Evolutionary conservation across 35 echinoderm and acorn worm genomes (phyloP), one percentile per base, ranked within the genome.

Genomic region (Apostichopus japonicus): DNA sequence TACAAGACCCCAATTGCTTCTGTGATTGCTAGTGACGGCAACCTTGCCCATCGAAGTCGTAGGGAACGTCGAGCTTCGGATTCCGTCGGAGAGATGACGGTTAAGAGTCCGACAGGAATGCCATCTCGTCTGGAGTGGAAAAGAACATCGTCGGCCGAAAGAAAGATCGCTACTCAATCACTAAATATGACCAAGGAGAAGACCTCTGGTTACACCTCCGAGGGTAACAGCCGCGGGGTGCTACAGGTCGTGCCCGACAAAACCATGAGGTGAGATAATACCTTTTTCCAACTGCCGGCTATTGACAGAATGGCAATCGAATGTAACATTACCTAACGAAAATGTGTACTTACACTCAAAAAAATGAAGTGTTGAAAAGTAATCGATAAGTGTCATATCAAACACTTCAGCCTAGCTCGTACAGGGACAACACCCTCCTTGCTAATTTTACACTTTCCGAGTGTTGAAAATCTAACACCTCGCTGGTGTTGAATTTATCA

Each of bases 121-220:
- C 90, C 90, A 56, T 73, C 71, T n/a, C 51, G 90, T 17, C 90
- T 17, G 4, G 90, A 91, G 27, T 78, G 90, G 90, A 91, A 23
- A 53, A 15, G 90, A 15, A 91, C 51, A 14, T 19, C 1, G 2
- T 91, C 90, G n/a, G 25, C 73, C 6, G 90, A 91, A 5, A 56
- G 14, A 79, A 91, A 79, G 77, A 58, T 56, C 23, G 17, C 19
- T n/a, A 16, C 21, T 1, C 71, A 23, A 75, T 23, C 27, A 24
- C 77, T 5, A 24, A 24, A 17, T 5, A 23, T 9, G 8, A 23
- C 27, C 8, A 78, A 24, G 19, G 54, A 44, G 79, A 82, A 19
- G 71, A n/a, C 71, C 4, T 21, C 71, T 19, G 71, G 17, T 75
- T 82, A 82, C 79, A 9, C 54, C 79, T 54, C 79, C 6, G 54